Percentiles rank a stretch among this genome's conserved stretches.
Evolutionary conservation across 2,888 invertebrate genomes (phyloP).

Genomic region (Drosophila antonietae): DNA sequence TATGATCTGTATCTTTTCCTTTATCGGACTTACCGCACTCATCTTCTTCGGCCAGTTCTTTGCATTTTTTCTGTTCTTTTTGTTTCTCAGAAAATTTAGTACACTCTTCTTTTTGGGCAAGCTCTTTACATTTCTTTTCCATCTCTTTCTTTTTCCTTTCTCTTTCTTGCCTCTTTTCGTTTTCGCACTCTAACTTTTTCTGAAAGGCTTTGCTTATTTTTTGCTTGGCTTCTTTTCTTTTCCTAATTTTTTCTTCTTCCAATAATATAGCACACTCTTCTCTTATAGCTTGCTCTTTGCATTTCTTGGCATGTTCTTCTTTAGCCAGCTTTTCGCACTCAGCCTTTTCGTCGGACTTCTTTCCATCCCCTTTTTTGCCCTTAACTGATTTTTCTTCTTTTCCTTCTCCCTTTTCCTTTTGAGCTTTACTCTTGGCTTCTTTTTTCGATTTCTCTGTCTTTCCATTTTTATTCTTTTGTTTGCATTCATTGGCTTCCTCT

Average conservation of each 20-base stretch:
- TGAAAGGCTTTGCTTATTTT: not conserved
- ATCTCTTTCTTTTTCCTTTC: not conserved
- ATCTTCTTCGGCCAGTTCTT: constrained; percentile 18
- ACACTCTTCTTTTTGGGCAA: not conserved
- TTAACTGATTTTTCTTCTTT: not conserved
- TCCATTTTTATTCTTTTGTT: not conserved
- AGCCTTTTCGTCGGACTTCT: not conserved
- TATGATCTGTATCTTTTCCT: not conserved
- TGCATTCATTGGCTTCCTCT: not conserved
- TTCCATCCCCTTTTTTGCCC: not conserved
- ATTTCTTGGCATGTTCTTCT: not conserved
- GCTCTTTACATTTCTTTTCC: not conserved
- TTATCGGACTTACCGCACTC: constrained; percentile 1
- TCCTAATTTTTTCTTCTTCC: not conserved
- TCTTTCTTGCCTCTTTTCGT: not conserved
- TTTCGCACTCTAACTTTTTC: not conserved
- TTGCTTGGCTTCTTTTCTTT: not conserved
- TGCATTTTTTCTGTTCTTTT: constrained; percentile 15
- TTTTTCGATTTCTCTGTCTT: too few relatives aligned
- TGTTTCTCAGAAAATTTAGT: not conserved
- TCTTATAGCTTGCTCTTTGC: not conserved
- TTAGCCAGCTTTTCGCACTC: not conserved
- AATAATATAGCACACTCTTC: not conserved
- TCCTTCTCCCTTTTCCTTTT: not conserved
- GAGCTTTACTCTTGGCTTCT: not conserved